phyloP scores from a whole-genome alignment of 53 echinoderm and acorn worm species.

The Arbacia lixula region DNA sequence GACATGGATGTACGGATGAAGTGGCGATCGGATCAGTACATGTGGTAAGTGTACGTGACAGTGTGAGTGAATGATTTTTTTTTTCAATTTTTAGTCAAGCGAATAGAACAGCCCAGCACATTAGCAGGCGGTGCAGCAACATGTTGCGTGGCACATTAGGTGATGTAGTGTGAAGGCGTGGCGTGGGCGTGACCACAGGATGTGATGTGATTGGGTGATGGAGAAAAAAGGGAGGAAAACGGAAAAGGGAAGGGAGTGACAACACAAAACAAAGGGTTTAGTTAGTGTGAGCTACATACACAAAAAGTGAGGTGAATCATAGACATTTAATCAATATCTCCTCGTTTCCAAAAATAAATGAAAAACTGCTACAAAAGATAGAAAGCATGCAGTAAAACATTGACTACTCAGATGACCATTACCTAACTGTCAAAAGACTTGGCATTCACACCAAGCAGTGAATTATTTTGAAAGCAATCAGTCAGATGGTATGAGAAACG shows the following conservation, averaged over 20 bases:
- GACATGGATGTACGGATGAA: conserved; percentile 55
- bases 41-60: conserved; percentile 5
- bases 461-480: too few species aligned
- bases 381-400: conserved; percentile 26
- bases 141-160: conserved; percentile 53
- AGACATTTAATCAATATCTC: neutral
- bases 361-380: conserved; percentile 42
- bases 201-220: conserved; percentile 64
- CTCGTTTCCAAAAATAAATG: conserved; percentile 29
- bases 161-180: conserved; percentile 56
- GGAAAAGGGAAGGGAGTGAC: conserved; percentile 46
- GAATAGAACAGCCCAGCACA: conserved; percentile 35
- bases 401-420: conserved; percentile 11
- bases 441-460: too few species aligned
- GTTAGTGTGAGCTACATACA: conserved; percentile 58
- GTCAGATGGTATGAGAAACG: too few species aligned
- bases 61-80: conserved; percentile 47
- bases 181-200: conserved; percentile 46
- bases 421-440: too few species aligned
- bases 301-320: conserved; percentile 41
- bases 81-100: conserved; percentile 30
- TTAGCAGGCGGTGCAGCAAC: conserved; percentile 44
- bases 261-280: conserved; percentile 63
- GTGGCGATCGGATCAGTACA: conserved; percentile 7
- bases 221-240: conserved; percentile 63